Evolutionary conservation across 2,113 vertebrate genomes (phyloP), one percentile per base, ranked within the genome.

Genomic region (Argyrosomus japonicus): DNA sequence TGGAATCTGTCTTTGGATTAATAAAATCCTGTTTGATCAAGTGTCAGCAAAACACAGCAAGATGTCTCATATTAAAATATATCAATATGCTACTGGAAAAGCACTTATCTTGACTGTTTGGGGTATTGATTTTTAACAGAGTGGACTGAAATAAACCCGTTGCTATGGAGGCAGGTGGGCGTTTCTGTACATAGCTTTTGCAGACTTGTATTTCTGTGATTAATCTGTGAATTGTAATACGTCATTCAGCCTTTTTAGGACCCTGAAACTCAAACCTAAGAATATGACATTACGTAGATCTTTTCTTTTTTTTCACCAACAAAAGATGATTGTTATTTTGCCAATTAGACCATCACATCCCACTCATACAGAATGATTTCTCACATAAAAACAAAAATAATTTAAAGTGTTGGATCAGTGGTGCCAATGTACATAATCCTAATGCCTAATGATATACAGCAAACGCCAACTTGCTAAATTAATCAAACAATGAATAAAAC

Each of bases 91-190:
- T n/a, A 19, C 58, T 56, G 21, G 21, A 75, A 74, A 77, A 80
- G 25, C 32, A 64, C 27, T 72, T 15, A 50, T 68, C 15, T 29
- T 0, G 1, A 60, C 78, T 63, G 29, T 78, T 71, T 77, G 67
- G 40, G 25, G 14, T 48, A 85, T 83, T 40, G 68, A 88, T 86
- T 87, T 83, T 83, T 45, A 72, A 84, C 19, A 79, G 68, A 40
- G 23, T 15, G 27, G 40, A 68, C 68, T 69, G 50, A 82, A 87
- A 87, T 77, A 75, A 47, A 50, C 57, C 65, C 0, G 82, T 89
- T 91, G 85, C 82, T 80, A 93, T 91, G 90, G 85, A 81, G 32
- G 79, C 87, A 79, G 4, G 57, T 82, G 77, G 61, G 47, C 23
- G 61, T 78, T 77, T 77, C 53, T 80, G 21, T 60, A 69, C 43